Conservation (phyloP, 2,888 invertebrate species). For the Sphaeridia pumilis region DNA sequence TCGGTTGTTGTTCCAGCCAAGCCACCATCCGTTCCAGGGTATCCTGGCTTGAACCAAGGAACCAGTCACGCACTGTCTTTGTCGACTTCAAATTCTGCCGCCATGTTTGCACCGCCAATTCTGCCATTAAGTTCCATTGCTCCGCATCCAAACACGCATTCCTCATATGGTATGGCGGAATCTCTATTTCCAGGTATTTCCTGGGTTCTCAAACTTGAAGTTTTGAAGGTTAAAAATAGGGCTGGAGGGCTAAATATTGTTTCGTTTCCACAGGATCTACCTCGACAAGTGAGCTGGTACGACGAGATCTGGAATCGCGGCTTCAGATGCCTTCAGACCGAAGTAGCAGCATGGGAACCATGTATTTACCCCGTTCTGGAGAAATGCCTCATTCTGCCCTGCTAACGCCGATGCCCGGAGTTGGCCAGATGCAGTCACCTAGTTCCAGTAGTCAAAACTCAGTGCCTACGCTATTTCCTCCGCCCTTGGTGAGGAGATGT, state of each 20-base stretch:
- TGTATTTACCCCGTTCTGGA: slow-evolving; percentile 50
- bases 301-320: slow-evolving; percentile 78
- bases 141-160: slow-evolving; percentile 26
- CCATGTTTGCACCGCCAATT: slow-evolving; percentile 35
- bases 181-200: slow-evolving; percentile 29
- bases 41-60: slow-evolving; percentile 15
- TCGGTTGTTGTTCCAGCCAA: slow-evolving; percentile 12
- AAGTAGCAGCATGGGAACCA: slow-evolving; percentile 39
- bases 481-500: slow-evolving; percentile 57
- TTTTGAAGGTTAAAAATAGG: background rate
- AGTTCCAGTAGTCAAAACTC: slow-evolving; percentile 42
- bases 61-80: slow-evolving; percentile 5
- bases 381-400: slow-evolving; percentile 85
- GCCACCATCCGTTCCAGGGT: slow-evolving; percentile 18
- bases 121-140: slow-evolving; percentile 33
- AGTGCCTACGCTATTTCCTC: no score
- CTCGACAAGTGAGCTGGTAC: slow-evolving; percentile 53
- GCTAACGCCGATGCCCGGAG: slow-evolving; percentile 64
- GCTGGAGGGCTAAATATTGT: no score
- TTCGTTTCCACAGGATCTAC: slow-evolving; percentile 13
- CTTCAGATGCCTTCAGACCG: slow-evolving; percentile 61
- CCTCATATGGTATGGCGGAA: slow-evolving; percentile 30
- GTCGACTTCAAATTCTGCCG: slow-evolving; percentile 10
- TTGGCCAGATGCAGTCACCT: slow-evolving; percentile 47
- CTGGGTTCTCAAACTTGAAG: no score